phyloP scores from a whole-genome alignment of 2,113 vertebrate genomes.

The Physeter macrocephalus region DNA sequence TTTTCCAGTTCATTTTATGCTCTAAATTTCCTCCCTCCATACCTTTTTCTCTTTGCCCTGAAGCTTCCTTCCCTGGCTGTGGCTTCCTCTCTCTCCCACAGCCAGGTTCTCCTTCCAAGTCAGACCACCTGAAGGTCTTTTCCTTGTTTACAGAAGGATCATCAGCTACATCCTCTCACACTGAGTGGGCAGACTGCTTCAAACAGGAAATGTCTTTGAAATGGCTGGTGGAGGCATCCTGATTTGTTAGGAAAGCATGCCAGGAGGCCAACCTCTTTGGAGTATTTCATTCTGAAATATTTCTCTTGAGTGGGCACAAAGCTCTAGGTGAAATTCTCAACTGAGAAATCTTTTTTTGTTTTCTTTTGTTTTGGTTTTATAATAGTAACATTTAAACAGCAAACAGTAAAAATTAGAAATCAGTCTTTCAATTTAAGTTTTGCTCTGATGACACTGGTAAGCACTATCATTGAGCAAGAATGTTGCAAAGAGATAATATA shows the following conservation, averaged over 20 bases:
- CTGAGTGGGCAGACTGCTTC: background rate
- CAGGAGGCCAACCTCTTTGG: background rate
- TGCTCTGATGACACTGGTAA: background rate
- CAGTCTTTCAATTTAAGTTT: background rate
- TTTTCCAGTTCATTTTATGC: background rate
- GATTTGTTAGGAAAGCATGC: background rate
- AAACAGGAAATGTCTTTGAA: conserved; percentile 46
- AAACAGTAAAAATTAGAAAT: background rate
- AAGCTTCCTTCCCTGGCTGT: background rate
- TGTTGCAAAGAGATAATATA: background rate
- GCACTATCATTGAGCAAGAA: background rate
- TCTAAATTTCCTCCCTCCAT: background rate
- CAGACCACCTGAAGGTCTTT: conserved; percentile 40
- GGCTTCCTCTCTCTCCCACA: background rate
- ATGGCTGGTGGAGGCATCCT: background rate
- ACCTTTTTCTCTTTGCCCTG: background rate
- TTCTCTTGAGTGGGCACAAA: background rate
- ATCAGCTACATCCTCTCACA: conserved; percentile 24
- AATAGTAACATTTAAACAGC: background rate
- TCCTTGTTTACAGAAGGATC: conserved; percentile 38
- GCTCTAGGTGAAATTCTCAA: background rate
- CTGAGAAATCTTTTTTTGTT: background rate
- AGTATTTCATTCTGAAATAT: conserved; percentile 32
- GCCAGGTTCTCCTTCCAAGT: conserved; percentile 13
- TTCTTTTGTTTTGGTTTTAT: background rate